phyloP scores from a whole-genome alignment of 2,113 vertebrate genomes.

The Eolophus roseicapilla region DNA sequence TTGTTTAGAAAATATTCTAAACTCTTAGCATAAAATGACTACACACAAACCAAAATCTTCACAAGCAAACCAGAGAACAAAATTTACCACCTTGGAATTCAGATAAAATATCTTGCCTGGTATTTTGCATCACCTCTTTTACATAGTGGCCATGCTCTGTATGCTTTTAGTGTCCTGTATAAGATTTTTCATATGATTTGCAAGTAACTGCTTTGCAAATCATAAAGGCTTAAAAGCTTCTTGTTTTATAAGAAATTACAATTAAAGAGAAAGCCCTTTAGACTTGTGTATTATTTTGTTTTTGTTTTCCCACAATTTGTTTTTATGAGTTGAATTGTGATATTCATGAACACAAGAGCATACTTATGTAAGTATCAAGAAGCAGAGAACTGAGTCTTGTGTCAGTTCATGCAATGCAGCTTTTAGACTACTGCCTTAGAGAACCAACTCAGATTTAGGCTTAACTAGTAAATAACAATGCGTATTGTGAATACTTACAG shows the following conservation, averaged over 20 bases:
- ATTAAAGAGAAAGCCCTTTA: background rate
- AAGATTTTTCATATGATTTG: background rate
- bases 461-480: background rate
- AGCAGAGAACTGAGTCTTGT: background rate
- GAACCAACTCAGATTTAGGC: background rate
- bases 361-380: background rate
- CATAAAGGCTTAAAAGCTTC: background rate
- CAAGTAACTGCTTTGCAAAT: background rate
- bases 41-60: constrained; percentile 18
- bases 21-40: constrained; percentile 48
- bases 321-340: background rate
- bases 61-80: background rate
- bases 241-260: background rate
- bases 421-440: background rate
- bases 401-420: background rate
- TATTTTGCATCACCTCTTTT: background rate
- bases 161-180: background rate
- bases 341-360: background rate
- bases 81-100: background rate
- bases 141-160: background rate
- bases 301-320: background rate
- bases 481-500: background rate
- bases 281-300: background rate
- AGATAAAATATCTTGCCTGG: background rate
- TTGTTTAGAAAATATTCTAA: constrained; percentile 76